A percentile compares a stretch with the other conserved stretches of the same genome.
Evolutionary conservation across 2,113 vertebrate genomes (phyloP).

Genomic region (Caretta caretta): DNA sequence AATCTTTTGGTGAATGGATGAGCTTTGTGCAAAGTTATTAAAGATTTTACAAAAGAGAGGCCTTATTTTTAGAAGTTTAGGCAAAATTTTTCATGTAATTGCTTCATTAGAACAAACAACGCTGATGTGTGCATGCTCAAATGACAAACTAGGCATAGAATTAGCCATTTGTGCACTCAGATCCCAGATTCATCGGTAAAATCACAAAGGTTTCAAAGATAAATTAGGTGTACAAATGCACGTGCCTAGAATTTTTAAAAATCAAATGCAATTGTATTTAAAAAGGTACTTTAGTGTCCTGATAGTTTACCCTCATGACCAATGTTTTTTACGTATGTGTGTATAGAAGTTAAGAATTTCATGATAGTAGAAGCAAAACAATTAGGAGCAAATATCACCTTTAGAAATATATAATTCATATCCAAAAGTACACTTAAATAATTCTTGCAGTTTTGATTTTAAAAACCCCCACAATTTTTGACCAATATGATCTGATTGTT

Average conservation of each 20-base stretch:
- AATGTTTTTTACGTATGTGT: neutral
- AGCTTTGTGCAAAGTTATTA: neutral
- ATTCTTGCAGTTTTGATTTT: neutral
- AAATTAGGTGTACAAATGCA: neutral
- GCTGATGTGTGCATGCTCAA: neutral
- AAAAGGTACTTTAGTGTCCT: neutral
- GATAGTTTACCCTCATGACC: neutral
- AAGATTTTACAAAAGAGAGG: neutral
- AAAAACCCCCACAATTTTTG: neutral
- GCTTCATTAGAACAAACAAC: slow-evolving; percentile 33
- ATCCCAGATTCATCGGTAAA: neutral
- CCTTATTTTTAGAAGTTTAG: neutral
- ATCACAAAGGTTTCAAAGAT: neutral
- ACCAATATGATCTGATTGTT: slow-evolving; percentile 49
- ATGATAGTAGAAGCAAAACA: neutral
- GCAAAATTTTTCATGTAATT: accelerated
- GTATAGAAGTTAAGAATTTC: neutral
- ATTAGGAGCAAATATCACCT: neutral
- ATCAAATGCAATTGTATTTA: neutral
- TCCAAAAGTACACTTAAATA: neutral
- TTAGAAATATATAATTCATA: neutral
- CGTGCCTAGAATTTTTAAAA: neutral
- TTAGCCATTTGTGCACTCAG: slow-evolving; percentile 2
- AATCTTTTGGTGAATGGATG: slow-evolving; percentile 15
- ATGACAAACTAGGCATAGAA: neutral